A percentile compares a stretch with the other conserved stretches of the same genome.
Conservation (phyloP, 2,888 invertebrate species). For the Epirrhoe alternata region DNA sequence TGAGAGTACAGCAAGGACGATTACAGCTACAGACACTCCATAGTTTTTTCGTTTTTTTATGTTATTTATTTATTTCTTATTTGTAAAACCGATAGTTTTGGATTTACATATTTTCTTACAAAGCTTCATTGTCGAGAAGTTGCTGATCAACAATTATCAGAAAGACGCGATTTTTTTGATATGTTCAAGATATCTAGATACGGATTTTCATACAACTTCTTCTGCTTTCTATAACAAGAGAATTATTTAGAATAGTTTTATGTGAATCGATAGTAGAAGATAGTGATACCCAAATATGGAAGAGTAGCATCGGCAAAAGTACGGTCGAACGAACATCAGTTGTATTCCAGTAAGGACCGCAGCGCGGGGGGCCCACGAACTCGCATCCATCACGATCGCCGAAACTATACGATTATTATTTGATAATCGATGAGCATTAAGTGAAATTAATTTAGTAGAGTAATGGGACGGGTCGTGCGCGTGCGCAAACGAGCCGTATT, state of each 20-base stretch:
- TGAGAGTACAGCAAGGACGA: not conserved
- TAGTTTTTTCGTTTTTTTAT: too few relatives aligned
- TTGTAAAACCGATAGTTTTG: too few relatives aligned
- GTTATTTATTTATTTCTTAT: too few relatives aligned
- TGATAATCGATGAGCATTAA: conserved; percentile 82
- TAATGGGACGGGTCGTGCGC: conserved; percentile 77
- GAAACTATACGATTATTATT: conserved; percentile 80
- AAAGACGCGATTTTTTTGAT: not conserved
- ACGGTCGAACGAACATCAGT: conserved; percentile 48
- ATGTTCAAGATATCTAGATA: too few relatives aligned
- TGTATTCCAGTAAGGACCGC: conserved; percentile 65
- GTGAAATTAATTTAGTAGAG: conserved; percentile 83
- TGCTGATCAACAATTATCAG: too few relatives aligned
- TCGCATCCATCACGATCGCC: conserved; percentile 76
- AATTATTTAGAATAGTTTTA: not conserved
- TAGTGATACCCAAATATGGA: conserved; percentile 4
- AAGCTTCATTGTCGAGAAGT: too few relatives aligned
- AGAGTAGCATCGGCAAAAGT: conserved; percentile 17
- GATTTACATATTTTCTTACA: too few relatives aligned
- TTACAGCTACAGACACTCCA: too few relatives aligned
- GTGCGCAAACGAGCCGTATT: conserved; percentile 70
- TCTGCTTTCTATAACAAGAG: not conserved
- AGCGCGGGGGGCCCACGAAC: conserved; percentile 72
- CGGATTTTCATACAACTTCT: not conserved
- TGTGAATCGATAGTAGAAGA: not conserved